These are phyloP conservation scores for Zaprionus ornatus DNA, from an alignment of 1,140 invertebrate species.

Conservation along the genomic window DNA sequence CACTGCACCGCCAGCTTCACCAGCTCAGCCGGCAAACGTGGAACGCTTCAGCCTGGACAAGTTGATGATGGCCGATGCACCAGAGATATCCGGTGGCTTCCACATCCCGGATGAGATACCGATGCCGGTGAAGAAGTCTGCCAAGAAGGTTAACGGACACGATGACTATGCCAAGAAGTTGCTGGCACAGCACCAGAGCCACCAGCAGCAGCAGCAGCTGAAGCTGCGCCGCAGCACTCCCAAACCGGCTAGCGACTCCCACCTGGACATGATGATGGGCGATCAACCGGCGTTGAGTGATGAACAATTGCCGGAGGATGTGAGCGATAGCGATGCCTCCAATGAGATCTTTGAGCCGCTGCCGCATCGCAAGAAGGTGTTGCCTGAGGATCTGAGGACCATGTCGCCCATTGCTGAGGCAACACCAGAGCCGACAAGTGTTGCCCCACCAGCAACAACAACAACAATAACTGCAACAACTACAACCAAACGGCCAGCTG, in stretches of 20 bases:
- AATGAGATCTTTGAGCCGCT: slow-evolving; percentile 75
- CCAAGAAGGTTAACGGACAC: slow-evolving; percentile 63
- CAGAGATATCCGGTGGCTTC: slow-evolving; percentile 28
- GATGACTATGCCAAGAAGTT: slow-evolving; percentile 56
- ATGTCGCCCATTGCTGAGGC: slow-evolving; percentile 59
- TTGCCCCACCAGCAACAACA: slow-evolving; percentile 10
- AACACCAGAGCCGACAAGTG: slow-evolving; percentile 16
- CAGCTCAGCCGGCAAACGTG: slow-evolving; percentile 6
- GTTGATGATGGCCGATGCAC: slow-evolving; percentile 70
- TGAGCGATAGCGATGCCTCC: slow-evolving; percentile 64
- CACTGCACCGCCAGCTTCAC: neutral
- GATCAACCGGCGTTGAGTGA: slow-evolving; percentile 71
- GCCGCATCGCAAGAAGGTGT: slow-evolving; percentile 75
- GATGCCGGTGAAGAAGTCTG: slow-evolving; percentile 76
- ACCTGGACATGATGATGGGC: slow-evolving; percentile 80
- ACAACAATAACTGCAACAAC: slow-evolving; percentile 19
- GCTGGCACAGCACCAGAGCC: slow-evolving; percentile 25
- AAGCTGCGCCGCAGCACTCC: slow-evolving; percentile 18
- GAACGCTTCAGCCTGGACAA: slow-evolving; percentile 68
- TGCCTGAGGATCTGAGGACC: slow-evolving; percentile 68
- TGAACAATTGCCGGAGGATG: slow-evolving; percentile 52
- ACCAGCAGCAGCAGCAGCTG: slow-evolving; percentile 44
- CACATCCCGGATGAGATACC: slow-evolving; percentile 70
- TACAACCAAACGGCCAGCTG: neutral
- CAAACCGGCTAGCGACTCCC: slow-evolving; percentile 9